Evolutionary conservation across 2,888 invertebrate genomes (phyloP), one percentile per base, ranked within the genome.

Genomic region (Caenorhabditis afra): DNA sequence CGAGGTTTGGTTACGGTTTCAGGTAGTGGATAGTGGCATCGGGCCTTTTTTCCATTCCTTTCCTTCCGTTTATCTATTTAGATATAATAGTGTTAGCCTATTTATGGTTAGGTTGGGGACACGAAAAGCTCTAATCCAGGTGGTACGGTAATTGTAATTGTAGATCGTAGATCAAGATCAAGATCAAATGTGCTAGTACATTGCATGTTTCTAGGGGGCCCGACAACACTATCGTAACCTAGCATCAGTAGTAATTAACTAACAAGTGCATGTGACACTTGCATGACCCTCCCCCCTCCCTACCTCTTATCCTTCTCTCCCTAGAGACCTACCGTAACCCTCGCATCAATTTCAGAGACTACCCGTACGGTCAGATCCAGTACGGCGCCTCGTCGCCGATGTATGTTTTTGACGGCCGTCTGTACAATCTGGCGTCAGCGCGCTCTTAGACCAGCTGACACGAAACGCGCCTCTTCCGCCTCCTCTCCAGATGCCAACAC

Each of bases 361-460:
- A 70, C 47, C 65, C 65, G 59, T 77, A 77, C 59, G 57, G 64
- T 16, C 57, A 59, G 61, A 29, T 61, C 52, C 70, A 70, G 41
- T 78, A 71, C 66, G 55, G 71, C 29, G 77, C 79, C 58, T 73
- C 61, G 58, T 67, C 79, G 59, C 74, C 74, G 52, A 20, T 79
- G 59, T 75, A 79, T 66, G 79, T 79, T 52, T 79, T 79, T 61
- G 79, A 79, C 67, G 79, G 79, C 52, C 74, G 79, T 70, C 64
- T 79, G 47, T 79, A 79, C 67, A 78, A 78, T 59, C 18, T 78
- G 57, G 78, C 78, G 64, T 70, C 77, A 58, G 68, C 73, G 52
- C 64, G 73, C 58, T 73, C 73, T 58, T 73, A 73, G 52, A 64
- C 37, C 41, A 0, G 16, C 67, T 7, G 45, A 29, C 14, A 53